Percentiles rank a stretch among this genome's conserved stretches.
phyloP scores from a whole-genome alignment of 1,140 invertebrate genomes.

The Platyscapa corneri region DNA sequence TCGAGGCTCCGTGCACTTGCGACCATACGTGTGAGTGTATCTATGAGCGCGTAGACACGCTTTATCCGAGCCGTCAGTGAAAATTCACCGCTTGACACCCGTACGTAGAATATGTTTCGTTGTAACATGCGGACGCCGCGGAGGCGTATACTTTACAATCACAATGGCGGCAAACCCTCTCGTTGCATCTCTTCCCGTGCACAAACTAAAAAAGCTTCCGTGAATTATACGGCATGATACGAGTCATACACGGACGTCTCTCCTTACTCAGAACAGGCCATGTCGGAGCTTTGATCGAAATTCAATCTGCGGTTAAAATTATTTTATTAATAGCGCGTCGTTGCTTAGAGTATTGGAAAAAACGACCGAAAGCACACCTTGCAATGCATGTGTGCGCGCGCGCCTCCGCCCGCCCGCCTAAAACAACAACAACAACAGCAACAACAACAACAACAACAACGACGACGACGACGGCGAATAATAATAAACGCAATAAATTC shows the following conservation, averaged over 20 bases:
- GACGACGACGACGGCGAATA: too few species aligned
- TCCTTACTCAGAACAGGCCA: neutral
- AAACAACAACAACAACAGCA: too few species aligned
- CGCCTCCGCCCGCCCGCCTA: too few species aligned
- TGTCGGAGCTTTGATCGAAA: constrained; percentile 12
- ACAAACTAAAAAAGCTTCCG: neutral
- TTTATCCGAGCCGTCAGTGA: constrained; percentile 25
- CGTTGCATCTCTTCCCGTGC: neutral
- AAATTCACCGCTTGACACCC: constrained; percentile 39
- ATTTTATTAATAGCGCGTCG: neutral
- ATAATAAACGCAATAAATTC: too few species aligned
- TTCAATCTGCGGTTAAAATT: constrained; percentile 5
- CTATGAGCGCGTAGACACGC: neutral
- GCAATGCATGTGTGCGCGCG: too few species aligned
- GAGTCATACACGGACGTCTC: constrained; percentile 1
- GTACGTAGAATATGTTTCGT: constrained; percentile 2
- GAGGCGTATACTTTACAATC: constrained; percentile 22
- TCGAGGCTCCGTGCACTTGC: constrained; percentile 21
- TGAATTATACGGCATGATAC: constrained; percentile 4
- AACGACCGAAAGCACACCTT: neutral
- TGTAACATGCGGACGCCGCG: neutral
- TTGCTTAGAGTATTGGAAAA: neutral
- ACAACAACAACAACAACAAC: too few species aligned
- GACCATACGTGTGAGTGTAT: neutral
- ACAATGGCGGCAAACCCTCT: constrained; percentile 16